These are phyloP conservation scores for Cantharis rustica DNA, from an alignment of 2,888 invertebrate genomes.

Conservation along the genomic window DNA sequence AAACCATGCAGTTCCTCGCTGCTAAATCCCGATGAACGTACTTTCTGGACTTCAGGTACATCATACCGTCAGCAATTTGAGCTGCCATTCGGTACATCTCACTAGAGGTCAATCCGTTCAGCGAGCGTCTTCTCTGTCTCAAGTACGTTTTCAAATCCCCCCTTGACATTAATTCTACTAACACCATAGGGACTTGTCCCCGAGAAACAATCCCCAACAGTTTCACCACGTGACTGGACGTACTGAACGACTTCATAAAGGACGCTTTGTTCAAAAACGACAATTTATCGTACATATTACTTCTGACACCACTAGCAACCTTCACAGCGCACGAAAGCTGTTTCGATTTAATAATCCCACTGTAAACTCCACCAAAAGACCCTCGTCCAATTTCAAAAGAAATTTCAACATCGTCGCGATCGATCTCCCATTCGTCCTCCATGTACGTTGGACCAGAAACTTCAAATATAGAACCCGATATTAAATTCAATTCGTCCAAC, in stretches of 20 bases:
- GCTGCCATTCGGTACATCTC: constrained; percentile 65
- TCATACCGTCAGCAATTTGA: constrained; percentile 82
- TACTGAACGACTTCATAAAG: constrained; percentile 71
- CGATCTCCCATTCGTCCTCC: constrained; percentile 75
- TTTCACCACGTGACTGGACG: constrained; percentile 70
- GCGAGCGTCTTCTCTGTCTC: constrained; percentile 60
- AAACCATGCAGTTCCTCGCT: constrained; percentile 74
- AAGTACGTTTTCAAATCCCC: constrained; percentile 73
- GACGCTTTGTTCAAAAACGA: constrained; percentile 74
- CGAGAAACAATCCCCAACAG: constrained; percentile 73
- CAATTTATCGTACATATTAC: constrained; percentile 59
- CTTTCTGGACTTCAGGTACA: constrained; percentile 73
- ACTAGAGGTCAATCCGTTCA: constrained; percentile 63
- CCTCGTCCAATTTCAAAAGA: constrained; percentile 66
- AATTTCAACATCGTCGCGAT: constrained; percentile 63
- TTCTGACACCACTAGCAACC: constrained; percentile 65
- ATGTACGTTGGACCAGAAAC: constrained; percentile 63
- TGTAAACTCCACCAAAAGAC: constrained; percentile 75
- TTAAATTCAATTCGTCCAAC: constrained; percentile 53
- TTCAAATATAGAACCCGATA: constrained; percentile 69
- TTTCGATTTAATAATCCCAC: constrained; percentile 59
- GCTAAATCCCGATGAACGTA: constrained; percentile 75
- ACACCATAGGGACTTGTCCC: constrained; percentile 69
- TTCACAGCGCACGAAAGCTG: constrained; percentile 63
- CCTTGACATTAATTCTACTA: constrained; percentile 80